These are phyloP conservation scores for Echinometra lucunter DNA, from an alignment of 53 echinoderm and acorn worm species.

Conservation along the genomic window DNA sequence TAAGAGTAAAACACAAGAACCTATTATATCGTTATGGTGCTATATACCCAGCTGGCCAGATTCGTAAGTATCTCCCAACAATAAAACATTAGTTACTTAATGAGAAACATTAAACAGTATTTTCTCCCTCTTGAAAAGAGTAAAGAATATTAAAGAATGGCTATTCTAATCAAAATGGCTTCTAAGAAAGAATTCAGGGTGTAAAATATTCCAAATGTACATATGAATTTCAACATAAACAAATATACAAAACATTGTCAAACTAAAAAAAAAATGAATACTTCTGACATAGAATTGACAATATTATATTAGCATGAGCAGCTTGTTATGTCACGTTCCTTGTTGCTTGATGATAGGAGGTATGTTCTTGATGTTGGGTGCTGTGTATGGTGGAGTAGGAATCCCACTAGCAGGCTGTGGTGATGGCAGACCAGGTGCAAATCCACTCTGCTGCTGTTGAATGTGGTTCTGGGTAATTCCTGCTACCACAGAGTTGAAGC, in stretches of 20 bases:
- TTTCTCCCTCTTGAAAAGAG: neutral
- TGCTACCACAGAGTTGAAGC: constrained; percentile 67
- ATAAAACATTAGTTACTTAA: neutral
- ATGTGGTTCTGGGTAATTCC: constrained; percentile 70
- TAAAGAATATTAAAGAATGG: constrained; percentile 10
- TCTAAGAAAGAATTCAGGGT: constrained; percentile 37
- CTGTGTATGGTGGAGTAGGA: constrained; percentile 65
- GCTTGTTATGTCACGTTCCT: constrained; percentile 56
- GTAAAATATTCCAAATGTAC: constrained; percentile 57
- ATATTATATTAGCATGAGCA: neutral
- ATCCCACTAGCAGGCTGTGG: constrained; percentile 57
- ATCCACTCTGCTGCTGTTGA: constrained; percentile 61
- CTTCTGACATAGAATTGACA: constrained; percentile 12
- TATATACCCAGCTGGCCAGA: neutral
- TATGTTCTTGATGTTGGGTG: constrained; percentile 65
- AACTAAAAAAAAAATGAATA: constrained; percentile 52
- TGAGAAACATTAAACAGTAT: neutral
- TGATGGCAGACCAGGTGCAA: constrained; percentile 58
- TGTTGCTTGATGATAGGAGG: constrained; percentile 65
- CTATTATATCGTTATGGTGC: neutral
- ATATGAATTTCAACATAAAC: constrained; percentile 52
- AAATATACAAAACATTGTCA: constrained; percentile 41
- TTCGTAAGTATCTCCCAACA: neutral
- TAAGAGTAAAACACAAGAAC: neutral
- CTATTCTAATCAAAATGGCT: neutral